These are phyloP conservation scores for Pseudochirops cupreus DNA, from an alignment of 2,797 vertebrate genomes.

Conservation along the genomic window DNA sequence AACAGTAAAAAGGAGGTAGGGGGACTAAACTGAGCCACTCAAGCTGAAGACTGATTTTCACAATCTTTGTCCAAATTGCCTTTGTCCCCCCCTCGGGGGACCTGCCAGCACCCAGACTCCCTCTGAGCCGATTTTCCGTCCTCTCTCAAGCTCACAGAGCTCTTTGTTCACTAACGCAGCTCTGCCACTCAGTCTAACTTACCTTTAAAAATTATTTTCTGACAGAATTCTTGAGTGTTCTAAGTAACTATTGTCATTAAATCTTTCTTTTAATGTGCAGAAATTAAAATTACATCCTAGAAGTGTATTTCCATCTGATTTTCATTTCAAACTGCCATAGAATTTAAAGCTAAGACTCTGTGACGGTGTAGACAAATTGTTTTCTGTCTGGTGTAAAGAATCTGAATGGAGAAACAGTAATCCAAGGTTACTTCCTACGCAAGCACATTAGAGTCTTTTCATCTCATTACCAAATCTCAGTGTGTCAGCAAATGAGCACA, in stretches of 20 bases:
- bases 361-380: conserved; percentile 63
- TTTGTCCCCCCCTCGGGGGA: background rate
- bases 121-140: background rate
- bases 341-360: conserved; percentile 32
- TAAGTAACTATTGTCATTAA: background rate
- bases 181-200: background rate
- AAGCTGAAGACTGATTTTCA: background rate
- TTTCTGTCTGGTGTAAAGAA: conserved; percentile 62
- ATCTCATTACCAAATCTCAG: conserved; percentile 85
- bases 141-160: background rate
- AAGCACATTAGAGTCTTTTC: conserved; percentile 74
- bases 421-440: conserved; percentile 75
- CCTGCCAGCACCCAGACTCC: background rate
- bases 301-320: conserved; percentile 55
- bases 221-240: background rate
- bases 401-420: conserved; percentile 74
- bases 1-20: background rate
- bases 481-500: conserved; percentile 88
- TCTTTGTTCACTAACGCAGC: background rate
- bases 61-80: background rate
- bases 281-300: conserved; percentile 45
- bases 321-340: conserved; percentile 56
- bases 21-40: background rate
- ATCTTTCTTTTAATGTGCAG: background rate
- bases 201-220: background rate